Base-by-base conservation (phyloP, 2,888 invertebrate species). In the Mythimna impura region DNA sequence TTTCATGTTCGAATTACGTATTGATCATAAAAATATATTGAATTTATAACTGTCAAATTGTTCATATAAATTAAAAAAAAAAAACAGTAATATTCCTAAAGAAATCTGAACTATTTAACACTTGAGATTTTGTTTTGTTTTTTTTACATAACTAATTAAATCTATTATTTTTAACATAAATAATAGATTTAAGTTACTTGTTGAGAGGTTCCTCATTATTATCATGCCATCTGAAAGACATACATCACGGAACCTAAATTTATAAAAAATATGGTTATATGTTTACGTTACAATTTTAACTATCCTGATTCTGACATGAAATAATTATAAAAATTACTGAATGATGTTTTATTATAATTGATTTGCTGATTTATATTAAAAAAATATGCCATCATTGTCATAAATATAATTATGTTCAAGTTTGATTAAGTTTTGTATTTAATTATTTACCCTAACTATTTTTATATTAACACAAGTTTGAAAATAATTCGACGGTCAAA, bases 1-100 rank as follows among this genome's bases (percentile, higher is more conserved):
- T 69, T 66, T 76, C 61, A 74, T 82, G 73, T 81, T 61, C 60
- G 36, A 62, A 73, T 63, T 72, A 47, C 4, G 36, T 50, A 30
- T 12, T 43, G 36, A 34, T 55, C 12, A 25, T n/a, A 12, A 58
- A 36, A 40, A 9, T 25, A 40, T 17, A 4, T 36, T 34, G 0
- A 9, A 17, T 30, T 30, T 17, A 17, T 4, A 8, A 20, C 10
- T 34, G 2, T 10, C 20, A 34, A 60, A 12, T 60, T 55, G 14
- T 5, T 43, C 5, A 43, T 5, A 12, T 43, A 43, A 43, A 12
- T 12, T 10, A 3, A 40, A 40, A 55, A 22, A 54, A 9, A 55
- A 52, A 50, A 10, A 22, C 25, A 17, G 17, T 17, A 0, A 7
- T 34, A 20, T 36, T 36, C 20, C 1, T 34, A 58, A n/a, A 58